Conservation (phyloP, 2,113 vertebrate species). For the Vidua chalybeata region DNA sequence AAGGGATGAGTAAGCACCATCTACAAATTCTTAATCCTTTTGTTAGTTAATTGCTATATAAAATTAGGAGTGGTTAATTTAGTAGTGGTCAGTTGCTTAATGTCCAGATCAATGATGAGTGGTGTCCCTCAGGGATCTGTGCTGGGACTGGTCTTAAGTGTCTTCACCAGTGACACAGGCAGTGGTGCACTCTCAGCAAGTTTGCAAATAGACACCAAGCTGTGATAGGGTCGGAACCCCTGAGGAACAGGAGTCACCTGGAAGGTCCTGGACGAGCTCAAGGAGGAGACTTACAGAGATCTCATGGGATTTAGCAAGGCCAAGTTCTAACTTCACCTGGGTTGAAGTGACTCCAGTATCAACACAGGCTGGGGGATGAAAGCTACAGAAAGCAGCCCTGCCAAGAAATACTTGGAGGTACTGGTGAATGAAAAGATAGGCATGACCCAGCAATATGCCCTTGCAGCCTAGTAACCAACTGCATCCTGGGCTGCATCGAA, state of each 20-base stretch:
- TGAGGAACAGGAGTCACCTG: not conserved
- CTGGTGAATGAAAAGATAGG: not conserved
- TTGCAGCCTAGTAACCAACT: not conserved
- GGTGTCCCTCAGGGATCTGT: not conserved
- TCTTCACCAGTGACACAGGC: not conserved
- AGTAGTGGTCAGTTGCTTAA: not conserved
- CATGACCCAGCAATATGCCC: rapidly evolving
- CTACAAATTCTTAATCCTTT: not conserved
- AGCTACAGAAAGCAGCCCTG: not conserved
- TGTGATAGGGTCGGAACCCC: rapidly evolving
- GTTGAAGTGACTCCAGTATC: rapidly evolving
- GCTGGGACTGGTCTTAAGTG: not conserved
- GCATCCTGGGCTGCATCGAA: not conserved
- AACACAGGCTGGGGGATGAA: not conserved
- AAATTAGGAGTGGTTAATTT: not conserved
- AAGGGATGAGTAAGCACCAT: not conserved
- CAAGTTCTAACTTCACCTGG: not conserved
- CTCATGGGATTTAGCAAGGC: not conserved
- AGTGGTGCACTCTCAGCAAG: not conserved
- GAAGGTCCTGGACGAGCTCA: not conserved
- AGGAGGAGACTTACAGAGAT: not conserved
- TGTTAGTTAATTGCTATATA: not conserved
- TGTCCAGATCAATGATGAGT: rapidly evolving
- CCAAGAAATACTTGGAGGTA: not conserved
- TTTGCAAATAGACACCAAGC: not conserved